Evolutionary conservation across 2,113 vertebrate species (phyloP).

Genomic region (human (Homo sapiens)): GRCh38 chr16:13191001-13191500

Average conservation of each 20-base stretch:
- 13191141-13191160: slow-evolving; percentile 15
- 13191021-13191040: slow-evolving; percentile 52
- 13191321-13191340: background rate
- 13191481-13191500: background rate
- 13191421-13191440: background rate
- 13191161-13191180: background rate
- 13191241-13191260: background rate
- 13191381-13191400: background rate
- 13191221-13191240: background rate
- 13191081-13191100: slow-evolving; percentile 34
- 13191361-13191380: background rate
- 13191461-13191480: background rate
- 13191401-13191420: background rate
- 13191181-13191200: background rate
- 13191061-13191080: background rate
- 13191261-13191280: background rate
- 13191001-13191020: background rate
- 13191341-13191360: background rate
- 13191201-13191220: background rate
- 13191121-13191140: slow-evolving; percentile 49
- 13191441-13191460: background rate
- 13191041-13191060: slow-evolving; percentile 38
- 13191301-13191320: background rate
- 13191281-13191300: background rate
- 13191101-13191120: slow-evolving; percentile 49